Base-by-base conservation (phyloP, 2,888 invertebrate species). In the Listrodromus nycthemerus region DNA sequence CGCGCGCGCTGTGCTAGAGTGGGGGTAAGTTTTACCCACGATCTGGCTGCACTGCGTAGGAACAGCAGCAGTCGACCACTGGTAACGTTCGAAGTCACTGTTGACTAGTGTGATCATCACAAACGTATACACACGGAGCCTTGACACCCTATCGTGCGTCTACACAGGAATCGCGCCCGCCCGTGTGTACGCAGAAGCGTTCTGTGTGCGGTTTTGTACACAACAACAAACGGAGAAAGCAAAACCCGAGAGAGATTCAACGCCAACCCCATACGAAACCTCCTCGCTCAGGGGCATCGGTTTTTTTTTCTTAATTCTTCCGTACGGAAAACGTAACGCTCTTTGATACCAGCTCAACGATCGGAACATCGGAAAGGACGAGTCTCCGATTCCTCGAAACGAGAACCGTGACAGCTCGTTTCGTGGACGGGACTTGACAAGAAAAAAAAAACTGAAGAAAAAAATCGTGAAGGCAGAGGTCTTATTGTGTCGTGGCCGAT, bases 301-400 rank as follows among this genome's bases (percentile, higher is more conserved):
- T 8, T 21, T 58, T 13, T 58, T 58, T 30, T 58, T 58, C 27
- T 24, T 58, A 16, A 16, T 58, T 50, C 50, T 5, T 6, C 19
- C n/a, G 50, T 19, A 50, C 30, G 30, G 16, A 27, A 30, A 16
- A 24, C 24, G 19, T 6, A 24, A 13, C 58, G 58, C 27, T 16
- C 16, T 2, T n/a, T 7, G 27, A 58, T 6, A 16, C 13, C 58
- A 30, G 13, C 7, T 7, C 19, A 10, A 58, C 3, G 30, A 16
- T 58, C 27, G 58, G 6, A 27, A 58, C 24, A 58, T 30, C 24
- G 58, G 13, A 24, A 58, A 16, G 27, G 58, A n/a, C 73, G 67
- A 74, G 27, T 70, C 55, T 79, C 74, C 66, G 73, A 71, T 52
- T 61, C 76, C 76, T 61, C 76, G 69, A 70, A 71, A 66, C 71